phyloP scores from a whole-genome alignment of 2,888 invertebrate species.

The Apamea anceps region DNA sequence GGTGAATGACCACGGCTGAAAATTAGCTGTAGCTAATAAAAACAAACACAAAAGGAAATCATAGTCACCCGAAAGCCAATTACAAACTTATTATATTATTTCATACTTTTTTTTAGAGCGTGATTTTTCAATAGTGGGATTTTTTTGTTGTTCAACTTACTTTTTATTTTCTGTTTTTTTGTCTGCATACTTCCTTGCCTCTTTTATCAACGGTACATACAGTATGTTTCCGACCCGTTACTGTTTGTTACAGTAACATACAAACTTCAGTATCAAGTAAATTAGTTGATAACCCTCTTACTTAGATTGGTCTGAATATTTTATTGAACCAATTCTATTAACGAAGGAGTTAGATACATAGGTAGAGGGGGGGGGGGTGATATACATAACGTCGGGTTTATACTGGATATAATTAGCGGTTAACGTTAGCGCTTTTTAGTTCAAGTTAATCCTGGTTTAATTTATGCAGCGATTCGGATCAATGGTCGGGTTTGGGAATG shows the following conservation, averaged over 20 bases:
- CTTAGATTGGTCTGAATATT: constrained; percentile 71
- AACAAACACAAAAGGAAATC: too few species aligned
- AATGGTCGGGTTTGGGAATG: not conserved
- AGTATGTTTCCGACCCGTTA: not conserved
- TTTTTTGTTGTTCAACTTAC: too few species aligned
- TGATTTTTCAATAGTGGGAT: too few species aligned
- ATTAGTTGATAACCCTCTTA: constrained; percentile 61
- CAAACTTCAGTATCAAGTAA: constrained; percentile 54
- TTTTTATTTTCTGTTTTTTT: too few species aligned
- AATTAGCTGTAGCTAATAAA: too few species aligned
- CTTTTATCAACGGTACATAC: not conserved
- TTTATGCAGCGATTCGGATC: constrained; percentile 36
- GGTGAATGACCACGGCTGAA: too few species aligned
- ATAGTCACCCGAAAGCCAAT: too few species aligned
- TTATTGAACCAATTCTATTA: constrained; percentile 64
- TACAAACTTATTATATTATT: too few species aligned
- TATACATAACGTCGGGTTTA: not conserved
- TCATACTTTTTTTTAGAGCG: too few species aligned
- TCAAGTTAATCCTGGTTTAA: constrained; percentile 17
- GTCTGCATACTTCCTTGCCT: too few species aligned
- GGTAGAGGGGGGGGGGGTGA: not conserved
- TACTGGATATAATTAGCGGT: constrained; percentile 7
- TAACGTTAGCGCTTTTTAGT: constrained; percentile 17
- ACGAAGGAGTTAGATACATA: constrained; percentile 44
- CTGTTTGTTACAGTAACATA: constrained; percentile 8